Evolutionary conservation across 2,113 vertebrate genomes (phyloP).

Genomic region (Murina feae): DNA sequence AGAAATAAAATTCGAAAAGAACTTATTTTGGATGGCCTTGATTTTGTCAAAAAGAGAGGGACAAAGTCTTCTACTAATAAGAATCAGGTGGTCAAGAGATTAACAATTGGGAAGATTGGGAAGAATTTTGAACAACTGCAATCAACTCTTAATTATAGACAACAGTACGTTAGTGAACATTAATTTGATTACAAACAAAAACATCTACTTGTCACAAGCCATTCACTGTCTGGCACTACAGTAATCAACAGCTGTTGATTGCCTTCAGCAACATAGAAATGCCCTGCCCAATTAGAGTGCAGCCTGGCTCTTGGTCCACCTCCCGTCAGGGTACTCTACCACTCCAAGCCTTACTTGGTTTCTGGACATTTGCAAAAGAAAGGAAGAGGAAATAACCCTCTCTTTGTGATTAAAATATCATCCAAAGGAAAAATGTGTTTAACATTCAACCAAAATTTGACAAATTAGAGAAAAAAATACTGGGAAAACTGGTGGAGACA

Average conservation of each 20-base stretch:
- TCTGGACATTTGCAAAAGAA: not conserved
- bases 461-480: not conserved
- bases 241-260: not conserved
- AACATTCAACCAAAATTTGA: conserved; percentile 14
- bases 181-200: conserved; percentile 15
- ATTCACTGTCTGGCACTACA: not conserved
- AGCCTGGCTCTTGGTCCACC: not conserved
- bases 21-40: not conserved
- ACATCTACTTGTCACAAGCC: not conserved
- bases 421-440: not conserved
- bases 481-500: not conserved
- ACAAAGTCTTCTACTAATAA: not conserved
- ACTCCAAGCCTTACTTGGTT: not conserved
- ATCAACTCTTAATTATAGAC: not conserved
- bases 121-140: not conserved
- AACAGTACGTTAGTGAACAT: not conserved
- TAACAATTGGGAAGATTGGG: not conserved
- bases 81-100: not conserved
- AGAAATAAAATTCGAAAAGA: not conserved
- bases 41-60: not conserved
- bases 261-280: conserved; percentile 12
- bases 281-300: not conserved
- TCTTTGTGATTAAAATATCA: not conserved
- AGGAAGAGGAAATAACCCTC: not conserved
- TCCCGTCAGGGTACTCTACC: not conserved